Evolutionary conservation across 2,113 vertebrate species (phyloP).

Genomic region (Halichoeres trimaculatus): DNA sequence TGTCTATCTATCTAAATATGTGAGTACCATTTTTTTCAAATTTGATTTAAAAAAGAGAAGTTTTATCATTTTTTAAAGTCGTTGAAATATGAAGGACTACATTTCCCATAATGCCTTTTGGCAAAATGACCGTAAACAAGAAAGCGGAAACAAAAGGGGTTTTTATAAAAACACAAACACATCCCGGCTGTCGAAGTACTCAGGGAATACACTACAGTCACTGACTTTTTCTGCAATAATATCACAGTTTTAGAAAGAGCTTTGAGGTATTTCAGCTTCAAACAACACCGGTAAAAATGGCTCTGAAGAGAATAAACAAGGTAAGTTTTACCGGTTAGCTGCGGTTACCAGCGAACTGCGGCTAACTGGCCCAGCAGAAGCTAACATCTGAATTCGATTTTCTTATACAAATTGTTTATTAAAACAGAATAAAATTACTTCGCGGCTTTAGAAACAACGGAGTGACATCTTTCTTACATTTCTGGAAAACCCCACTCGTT

Average conservation of each 20-base stretch:
- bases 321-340: conserved; percentile 45
- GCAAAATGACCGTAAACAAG: conserved; percentile 48
- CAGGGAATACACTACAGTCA: conserved; percentile 35
- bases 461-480: not conserved
- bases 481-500: not conserved
- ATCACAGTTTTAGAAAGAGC: not conserved
- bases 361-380: conserved; percentile 27
- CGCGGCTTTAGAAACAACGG: not conserved
- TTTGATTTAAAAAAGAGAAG: no score
- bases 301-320: conserved; percentile 71
- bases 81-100: conserved; percentile 30
- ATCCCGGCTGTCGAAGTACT: conserved; percentile 27
- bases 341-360: conserved; percentile 8
- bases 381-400: conserved; percentile 2
- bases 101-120: conserved; percentile 41
- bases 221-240: conserved; percentile 2
- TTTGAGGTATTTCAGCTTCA: not conserved
- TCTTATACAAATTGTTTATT: not conserved
- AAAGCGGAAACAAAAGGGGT: conserved; percentile 66
- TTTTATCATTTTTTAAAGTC: no score
- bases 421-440: not conserved
- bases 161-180: conserved; percentile 59
- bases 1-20: no score
- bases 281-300: conserved; percentile 46
- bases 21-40: no score